phyloP scores from a whole-genome alignment of 37 sponge, comb jelly and placozoan genomes.

The Petrosia ficiformis region DNA sequence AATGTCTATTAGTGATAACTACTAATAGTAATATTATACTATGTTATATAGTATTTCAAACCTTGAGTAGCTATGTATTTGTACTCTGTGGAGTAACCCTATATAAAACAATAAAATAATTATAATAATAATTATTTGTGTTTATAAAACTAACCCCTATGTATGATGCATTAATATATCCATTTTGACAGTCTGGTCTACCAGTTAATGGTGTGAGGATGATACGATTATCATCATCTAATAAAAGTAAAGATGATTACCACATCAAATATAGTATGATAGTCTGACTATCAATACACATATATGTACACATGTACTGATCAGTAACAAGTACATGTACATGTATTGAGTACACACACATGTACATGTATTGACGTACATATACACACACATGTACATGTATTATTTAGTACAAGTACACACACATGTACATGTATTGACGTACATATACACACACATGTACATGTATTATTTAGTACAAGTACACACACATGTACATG shows the following conservation, averaged over 20 bases:
- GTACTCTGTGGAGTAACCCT: constrained; percentile 54
- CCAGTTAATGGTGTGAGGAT: constrained; percentile 32
- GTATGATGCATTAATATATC: constrained; percentile 77
- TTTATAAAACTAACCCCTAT: constrained; percentile 54
- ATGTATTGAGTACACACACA: background rate
- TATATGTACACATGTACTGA: background rate
- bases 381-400: background rate
- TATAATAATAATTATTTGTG: background rate
- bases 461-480: background rate
- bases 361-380: constrained; percentile 10
- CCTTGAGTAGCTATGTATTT: constrained; percentile 85
- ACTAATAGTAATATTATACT: background rate
- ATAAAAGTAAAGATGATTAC: too few species aligned
- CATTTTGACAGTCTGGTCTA: constrained; percentile 26
- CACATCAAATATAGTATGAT: background rate
- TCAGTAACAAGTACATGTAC: background rate
- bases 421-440: background rate
- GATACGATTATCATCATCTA: constrained; percentile 77
- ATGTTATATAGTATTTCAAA: constrained; percentile 1
- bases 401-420: background rate
- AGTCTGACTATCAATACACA: background rate
- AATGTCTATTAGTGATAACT: too few species aligned
- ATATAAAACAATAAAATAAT: too few species aligned
- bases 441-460: constrained; percentile 1
- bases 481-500: background rate